Evolutionary conservation across 2,797 vertebrate species (phyloP), one percentile per base, ranked within the genome.

Genomic region (Lagocephalus sceleratus): DNA sequence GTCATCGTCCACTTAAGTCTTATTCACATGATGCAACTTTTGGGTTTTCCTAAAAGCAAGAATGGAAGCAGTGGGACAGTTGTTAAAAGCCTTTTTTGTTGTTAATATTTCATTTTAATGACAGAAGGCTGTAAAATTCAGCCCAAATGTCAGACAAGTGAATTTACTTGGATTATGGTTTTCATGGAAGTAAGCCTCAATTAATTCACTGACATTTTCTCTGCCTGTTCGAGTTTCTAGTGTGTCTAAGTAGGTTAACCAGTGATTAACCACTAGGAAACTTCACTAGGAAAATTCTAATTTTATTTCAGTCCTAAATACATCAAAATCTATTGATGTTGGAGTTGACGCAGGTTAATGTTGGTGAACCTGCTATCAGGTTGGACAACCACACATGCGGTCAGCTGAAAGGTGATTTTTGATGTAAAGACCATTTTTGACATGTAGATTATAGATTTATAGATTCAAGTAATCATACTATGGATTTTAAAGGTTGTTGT

Each of bases 141-240:
- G 15, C 54, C 60, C 46, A 60, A 61, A 59, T 49, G 39, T n/a
- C 56, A 57, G 56, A 70, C 58, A 61, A n/a, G n/a, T n/a, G n/a
- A n/a, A n/a, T 47, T 60, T 55, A 60, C 59, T 49, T 50, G 26
- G 58, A 73, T 66, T 60, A 66, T 23, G 17, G 50, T 51, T 60
- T 25, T 49, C 49, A 25, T 19, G 10, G 46, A 21, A 39, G 45
- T 44, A 54, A 55, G 20, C 46, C 43, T 20, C 54, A 26, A 57
- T 57, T 78, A 44, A 46, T 40, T 45, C 38, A 43, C n/a, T n/a
- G n/a, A n/a, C 39, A 42, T 22, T 50, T 38, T 50, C 14, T 58
- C 52, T 49, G 51, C n/a, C 1, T 21, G 32, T 21, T 55, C 19
- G 16, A 20, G 43, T 25, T 19, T 53, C 38, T 2, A 16, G 38